Conservation (phyloP, 2,888 invertebrate genomes). For the Cephus nigrinus region DNA sequence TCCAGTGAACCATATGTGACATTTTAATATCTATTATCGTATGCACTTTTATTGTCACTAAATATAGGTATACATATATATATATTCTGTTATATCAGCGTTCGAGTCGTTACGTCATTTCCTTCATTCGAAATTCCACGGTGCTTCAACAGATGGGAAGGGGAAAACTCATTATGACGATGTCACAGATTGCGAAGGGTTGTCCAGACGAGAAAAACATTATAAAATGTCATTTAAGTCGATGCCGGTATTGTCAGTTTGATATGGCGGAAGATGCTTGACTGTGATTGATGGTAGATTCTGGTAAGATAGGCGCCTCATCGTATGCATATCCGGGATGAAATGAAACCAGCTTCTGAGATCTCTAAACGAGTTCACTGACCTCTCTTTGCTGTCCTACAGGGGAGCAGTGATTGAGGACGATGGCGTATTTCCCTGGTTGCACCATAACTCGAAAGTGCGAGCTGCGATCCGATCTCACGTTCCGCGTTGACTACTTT, state of each 20-base stretch:
- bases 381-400: neutral
- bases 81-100: too few species aligned
- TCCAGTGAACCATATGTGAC: neutral
- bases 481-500: neutral
- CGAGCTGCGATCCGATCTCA: neutral
- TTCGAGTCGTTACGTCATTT: neutral
- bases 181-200: neutral
- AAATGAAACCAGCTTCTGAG: neutral
- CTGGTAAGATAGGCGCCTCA: neutral
- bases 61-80: too few species aligned
- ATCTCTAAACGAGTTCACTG: neutral
- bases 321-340: neutral
- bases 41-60: neutral
- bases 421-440: neutral
- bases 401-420: neutral
- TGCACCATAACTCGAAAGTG: neutral
- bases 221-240: neutral
- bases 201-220: neutral
- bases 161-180: neutral
- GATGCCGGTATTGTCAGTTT: neutral
- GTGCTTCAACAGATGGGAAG: neutral
- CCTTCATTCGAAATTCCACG: neutral
- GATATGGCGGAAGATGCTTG: neutral
- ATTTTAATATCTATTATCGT: neutral
- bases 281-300: neutral